phyloP scores from a whole-genome alignment of 2,888 invertebrate species.

The Patella pellucida region DNA sequence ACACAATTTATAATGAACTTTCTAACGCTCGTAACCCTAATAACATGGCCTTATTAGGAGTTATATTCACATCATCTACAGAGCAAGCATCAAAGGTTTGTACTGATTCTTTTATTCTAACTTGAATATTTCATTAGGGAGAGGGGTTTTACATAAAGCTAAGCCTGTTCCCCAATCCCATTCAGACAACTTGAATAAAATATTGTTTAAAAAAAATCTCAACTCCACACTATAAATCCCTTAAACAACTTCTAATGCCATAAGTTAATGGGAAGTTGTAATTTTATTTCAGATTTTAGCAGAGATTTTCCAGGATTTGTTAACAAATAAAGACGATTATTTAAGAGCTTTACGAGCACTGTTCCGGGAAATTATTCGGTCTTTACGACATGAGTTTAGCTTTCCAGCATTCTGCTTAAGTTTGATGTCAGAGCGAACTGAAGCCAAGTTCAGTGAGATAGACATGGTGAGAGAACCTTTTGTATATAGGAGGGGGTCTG shows the following conservation, averaged over 20 bases:
- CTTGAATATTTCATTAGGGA: neutral
- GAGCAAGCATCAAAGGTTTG: conserved; percentile 81
- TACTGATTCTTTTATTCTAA: conserved; percentile 3
- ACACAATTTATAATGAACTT: conserved; percentile 94
- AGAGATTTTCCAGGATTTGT: conserved; percentile 80
- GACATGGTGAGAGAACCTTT: conserved; percentile 45
- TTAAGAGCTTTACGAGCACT: conserved; percentile 87
- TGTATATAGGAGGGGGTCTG: too few species aligned
- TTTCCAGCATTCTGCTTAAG: conserved; percentile 84
- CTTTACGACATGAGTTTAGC: conserved; percentile 85
- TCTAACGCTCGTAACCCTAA: conserved; percentile 90
- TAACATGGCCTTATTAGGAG: conserved; percentile 92
- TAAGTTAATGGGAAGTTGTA: too few species aligned
- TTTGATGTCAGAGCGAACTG: conserved; percentile 76
- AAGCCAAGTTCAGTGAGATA: conserved; percentile 65
- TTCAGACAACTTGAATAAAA: too few species aligned
- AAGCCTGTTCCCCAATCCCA: too few species aligned
- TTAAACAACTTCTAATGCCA: too few species aligned
- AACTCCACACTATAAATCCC: too few species aligned
- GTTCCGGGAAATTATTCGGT: conserved; percentile 89
- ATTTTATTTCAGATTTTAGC: conserved; percentile 66
- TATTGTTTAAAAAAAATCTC: too few species aligned
- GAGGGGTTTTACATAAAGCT: too few species aligned
- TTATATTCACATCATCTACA: conserved; percentile 88
- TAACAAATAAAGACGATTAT: conserved; percentile 86